Percentiles rank a stretch among this genome's conserved stretches.
These are phyloP conservation scores for Macheiramphus alcinus DNA, from an alignment of 2,113 vertebrate species.

Conservation along the genomic window DNA sequence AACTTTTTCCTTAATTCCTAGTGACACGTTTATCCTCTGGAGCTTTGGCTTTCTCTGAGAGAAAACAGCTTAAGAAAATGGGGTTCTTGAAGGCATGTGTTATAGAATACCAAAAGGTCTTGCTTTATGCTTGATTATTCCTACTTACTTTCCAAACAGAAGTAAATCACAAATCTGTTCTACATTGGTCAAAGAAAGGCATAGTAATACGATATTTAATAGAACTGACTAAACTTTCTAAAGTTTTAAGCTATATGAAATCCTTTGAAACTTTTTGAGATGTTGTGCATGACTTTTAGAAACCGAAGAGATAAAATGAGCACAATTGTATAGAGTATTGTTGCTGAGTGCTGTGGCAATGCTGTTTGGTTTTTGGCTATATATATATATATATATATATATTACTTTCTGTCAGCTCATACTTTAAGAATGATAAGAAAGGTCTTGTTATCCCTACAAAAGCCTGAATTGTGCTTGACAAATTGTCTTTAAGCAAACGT, in stretches of 20 bases:
- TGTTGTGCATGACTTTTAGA: neutral
- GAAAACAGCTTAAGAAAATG: neutral
- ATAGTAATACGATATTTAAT: neutral
- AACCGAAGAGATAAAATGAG: neutral
- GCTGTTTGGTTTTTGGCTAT: neutral
- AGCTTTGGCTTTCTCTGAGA: neutral
- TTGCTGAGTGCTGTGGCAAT: neutral
- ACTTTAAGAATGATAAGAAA: neutral
- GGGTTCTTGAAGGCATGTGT: neutral
- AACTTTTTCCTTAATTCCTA: neutral
- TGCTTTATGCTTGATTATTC: neutral
- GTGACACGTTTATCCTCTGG: neutral
- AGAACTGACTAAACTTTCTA: neutral
- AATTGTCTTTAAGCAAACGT: neutral
- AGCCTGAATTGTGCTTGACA: neutral
- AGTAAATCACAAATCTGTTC: neutral
- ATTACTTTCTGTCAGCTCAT: neutral
- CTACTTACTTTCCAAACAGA: neutral
- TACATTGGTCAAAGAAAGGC: neutral
- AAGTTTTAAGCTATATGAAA: neutral
- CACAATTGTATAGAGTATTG: neutral
- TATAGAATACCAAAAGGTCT: neutral
- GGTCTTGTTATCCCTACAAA: neutral
- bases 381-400: neutral
- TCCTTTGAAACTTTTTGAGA: neutral